These are phyloP conservation scores for Drosophila rhopaloa DNA, from an alignment of 1,140 invertebrate genomes.

Conservation along the genomic window DNA sequence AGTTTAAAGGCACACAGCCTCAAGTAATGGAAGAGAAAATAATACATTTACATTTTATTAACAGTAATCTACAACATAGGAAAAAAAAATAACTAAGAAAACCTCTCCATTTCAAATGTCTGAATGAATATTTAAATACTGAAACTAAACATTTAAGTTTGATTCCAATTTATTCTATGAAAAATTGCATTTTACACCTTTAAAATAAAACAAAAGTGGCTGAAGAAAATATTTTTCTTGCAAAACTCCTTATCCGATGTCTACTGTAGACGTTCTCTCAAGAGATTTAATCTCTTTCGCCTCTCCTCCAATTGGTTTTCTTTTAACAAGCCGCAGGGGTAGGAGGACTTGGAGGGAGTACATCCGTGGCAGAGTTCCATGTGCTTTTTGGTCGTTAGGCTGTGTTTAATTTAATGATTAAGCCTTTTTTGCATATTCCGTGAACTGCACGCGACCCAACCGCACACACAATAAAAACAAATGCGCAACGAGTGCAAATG, in stretches of 20 bases:
- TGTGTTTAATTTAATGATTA: conserved; percentile 53
- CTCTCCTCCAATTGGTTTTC: conserved; percentile 24
- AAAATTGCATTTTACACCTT: no score
- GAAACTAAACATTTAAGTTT: no score
- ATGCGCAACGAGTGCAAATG: conserved; percentile 43
- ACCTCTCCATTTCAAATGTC: no score
- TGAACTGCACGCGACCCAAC: conserved; percentile 48
- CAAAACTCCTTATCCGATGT: neutral
- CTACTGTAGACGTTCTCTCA: conserved; percentile 19
- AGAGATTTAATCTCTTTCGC: conserved; percentile 36
- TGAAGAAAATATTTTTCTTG: neutral
- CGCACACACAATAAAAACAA: conserved; percentile 22
- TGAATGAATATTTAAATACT: no score
- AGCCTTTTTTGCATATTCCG: conserved; percentile 46
- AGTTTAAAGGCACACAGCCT: no score
- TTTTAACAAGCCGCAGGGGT: conserved; percentile 34
- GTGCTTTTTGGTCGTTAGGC: conserved; percentile 40
- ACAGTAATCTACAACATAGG: no score
- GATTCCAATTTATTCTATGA: no score
- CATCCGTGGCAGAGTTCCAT: conserved; percentile 16
- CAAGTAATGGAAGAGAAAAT: no score
- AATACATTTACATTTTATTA: no score
- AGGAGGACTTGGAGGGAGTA: neutral
- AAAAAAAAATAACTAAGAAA: no score
- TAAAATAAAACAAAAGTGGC: no score